Evolutionary conservation across 2,113 vertebrate genomes (phyloP).

Genomic region (Macaca mulatta): DNA sequence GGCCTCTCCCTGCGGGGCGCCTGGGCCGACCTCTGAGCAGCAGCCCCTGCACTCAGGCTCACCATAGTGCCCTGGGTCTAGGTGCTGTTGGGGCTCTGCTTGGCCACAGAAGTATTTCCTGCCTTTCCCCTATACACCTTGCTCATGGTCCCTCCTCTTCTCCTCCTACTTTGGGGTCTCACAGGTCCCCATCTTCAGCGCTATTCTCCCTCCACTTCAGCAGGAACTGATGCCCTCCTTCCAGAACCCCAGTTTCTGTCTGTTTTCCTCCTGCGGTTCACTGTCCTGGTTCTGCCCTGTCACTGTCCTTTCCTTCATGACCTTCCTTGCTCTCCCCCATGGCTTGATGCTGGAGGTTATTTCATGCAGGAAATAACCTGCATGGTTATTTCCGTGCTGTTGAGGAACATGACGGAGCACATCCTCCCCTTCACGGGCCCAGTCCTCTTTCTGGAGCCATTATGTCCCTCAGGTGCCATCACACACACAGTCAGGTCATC

Average conservation of each 20-base stretch:
- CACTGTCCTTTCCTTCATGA: neutral
- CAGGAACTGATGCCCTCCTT: neutral
- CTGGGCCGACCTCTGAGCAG: neutral
- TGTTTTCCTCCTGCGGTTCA: neutral
- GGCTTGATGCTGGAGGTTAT: too few species aligned
- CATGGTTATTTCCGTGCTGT: neutral
- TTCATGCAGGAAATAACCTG: neutral
- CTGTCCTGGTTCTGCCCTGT: neutral
- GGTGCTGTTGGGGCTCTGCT: neutral
- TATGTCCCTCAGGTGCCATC: neutral
- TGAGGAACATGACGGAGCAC: too few species aligned
- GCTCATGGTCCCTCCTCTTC: neutral
- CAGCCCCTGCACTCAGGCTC: neutral
- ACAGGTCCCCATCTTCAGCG: accelerated
- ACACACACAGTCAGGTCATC: neutral
- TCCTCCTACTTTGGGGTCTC: neutral
- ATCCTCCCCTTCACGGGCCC: neutral
- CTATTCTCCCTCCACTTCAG: accelerated
- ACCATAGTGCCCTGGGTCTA: neutral
- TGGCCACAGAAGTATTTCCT: neutral
- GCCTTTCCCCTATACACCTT: neutral
- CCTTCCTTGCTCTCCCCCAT: too few species aligned
- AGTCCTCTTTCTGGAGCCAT: neutral
- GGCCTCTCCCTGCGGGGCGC: neutral
- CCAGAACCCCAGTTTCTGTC: neutral